Evolutionary conservation across 2,888 invertebrate genomes (phyloP).

Genomic region (Elegia similella): DNA sequence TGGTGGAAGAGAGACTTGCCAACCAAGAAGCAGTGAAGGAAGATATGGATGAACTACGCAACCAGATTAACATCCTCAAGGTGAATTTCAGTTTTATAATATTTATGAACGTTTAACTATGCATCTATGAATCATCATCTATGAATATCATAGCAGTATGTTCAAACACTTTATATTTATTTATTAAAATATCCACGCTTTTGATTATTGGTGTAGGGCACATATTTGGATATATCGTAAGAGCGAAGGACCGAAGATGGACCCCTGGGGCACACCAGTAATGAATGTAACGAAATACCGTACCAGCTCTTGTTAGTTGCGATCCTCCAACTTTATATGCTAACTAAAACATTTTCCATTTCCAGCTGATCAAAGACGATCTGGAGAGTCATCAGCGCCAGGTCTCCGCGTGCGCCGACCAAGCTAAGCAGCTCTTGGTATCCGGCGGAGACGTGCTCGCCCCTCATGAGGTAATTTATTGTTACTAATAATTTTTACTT

Average conservation of each 20-base stretch:
- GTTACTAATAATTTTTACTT: not conserved
- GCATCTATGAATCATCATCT: no score
- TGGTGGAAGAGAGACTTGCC: constrained; percentile 91
- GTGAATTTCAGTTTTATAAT: constrained; percentile 57
- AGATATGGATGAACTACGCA: constrained; percentile 91
- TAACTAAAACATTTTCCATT: constrained; percentile 18
- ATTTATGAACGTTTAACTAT: no score
- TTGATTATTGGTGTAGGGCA: no score
- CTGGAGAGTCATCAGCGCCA: constrained; percentile 92
- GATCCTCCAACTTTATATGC: no score
- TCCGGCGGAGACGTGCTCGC: constrained; percentile 96
- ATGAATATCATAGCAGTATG: no score
- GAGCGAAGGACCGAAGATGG: not conserved
- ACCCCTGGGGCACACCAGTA: not conserved
- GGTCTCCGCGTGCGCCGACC: constrained; percentile 92
- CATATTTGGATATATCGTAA: no score
- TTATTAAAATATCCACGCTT: no score
- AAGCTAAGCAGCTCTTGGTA: constrained; percentile 93
- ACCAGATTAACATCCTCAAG: constrained; percentile 94
- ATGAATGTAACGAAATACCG: no score
- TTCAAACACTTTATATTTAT: no score
- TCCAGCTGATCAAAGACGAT: constrained; percentile 93
- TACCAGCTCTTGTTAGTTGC: no score
- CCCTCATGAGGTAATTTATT: constrained; percentile 86
- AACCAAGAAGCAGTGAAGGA: constrained; percentile 93